Conservation (phyloP, 2,888 invertebrate species). For the Campopleginae sp. region DNA sequence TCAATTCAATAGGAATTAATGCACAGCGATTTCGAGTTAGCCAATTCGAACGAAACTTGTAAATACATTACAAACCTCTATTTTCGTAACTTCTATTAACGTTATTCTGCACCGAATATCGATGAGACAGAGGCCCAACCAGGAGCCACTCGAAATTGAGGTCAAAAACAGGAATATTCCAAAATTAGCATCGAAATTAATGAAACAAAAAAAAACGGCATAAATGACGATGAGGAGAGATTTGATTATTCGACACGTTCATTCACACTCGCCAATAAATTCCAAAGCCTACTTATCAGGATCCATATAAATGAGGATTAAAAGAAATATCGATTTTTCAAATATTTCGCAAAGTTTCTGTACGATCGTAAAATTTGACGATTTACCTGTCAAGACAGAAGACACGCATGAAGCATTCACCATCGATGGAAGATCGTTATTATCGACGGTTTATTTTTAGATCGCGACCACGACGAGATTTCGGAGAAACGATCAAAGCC, state of each 20-base stretch:
- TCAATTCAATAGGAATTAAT: not conserved
- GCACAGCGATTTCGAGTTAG: no score
- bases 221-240: not conserved
- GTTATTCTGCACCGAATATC: no score
- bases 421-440: conserved; percentile 15
- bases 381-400: not conserved
- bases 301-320: not conserved
- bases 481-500: conserved; percentile 63
- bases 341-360: not conserved
- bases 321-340: not conserved
- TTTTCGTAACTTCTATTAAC: not conserved
- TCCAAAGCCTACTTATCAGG: not conserved
- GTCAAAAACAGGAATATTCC: not conserved
- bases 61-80: not conserved
- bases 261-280: not conserved
- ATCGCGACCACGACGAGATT: conserved; percentile 49
- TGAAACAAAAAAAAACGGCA: not conserved
- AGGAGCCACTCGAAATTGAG: not conserved
- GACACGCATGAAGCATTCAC: not conserved
- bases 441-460: conserved; percentile 62
- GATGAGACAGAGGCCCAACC: not conserved
- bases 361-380: not conserved
- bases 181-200: no score
- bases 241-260: no score
- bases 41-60: not conserved